phyloP scores from a whole-genome alignment of 2,797 vertebrate species.

The Myiotriccus ornatus region DNA sequence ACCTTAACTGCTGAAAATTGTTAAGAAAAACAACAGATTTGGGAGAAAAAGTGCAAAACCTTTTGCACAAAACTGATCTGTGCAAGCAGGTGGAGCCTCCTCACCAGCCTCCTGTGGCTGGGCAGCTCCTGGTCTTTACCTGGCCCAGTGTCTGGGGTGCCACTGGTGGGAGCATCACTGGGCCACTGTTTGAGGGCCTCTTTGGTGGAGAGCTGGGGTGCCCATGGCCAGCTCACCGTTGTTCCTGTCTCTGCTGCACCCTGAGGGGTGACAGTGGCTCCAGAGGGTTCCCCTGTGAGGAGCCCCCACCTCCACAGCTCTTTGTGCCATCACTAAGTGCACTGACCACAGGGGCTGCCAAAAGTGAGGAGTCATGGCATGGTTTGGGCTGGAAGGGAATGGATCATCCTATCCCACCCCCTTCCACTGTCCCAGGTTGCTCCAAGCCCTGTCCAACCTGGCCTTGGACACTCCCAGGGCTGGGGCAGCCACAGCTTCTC shows the following conservation, averaged over 20 bases:
- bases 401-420: neutral
- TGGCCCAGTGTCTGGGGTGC: fast-evolving
- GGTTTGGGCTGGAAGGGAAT: neutral
- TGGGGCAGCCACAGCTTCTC: neutral
- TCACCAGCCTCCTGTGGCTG: neutral
- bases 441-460: neutral
- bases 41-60: neutral
- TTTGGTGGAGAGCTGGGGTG: neutral
- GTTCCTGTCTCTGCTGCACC: neutral
- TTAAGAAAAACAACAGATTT: neutral
- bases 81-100: neutral
- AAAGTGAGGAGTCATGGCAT: neutral
- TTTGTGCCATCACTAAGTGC: neutral
- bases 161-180: neutral
- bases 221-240: fast-evolving
- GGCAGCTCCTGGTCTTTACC: neutral
- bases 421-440: neutral
- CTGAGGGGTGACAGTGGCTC: neutral
- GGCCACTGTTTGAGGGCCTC: neutral
- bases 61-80: neutral
- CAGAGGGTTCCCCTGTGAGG: neutral
- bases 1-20: neutral
- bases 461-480: neutral
- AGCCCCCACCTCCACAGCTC: neutral
- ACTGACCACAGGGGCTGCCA: neutral